These are phyloP conservation scores for Spicauda simplicius DNA, from an alignment of 2,888 invertebrate genomes.

Conservation along the genomic window DNA sequence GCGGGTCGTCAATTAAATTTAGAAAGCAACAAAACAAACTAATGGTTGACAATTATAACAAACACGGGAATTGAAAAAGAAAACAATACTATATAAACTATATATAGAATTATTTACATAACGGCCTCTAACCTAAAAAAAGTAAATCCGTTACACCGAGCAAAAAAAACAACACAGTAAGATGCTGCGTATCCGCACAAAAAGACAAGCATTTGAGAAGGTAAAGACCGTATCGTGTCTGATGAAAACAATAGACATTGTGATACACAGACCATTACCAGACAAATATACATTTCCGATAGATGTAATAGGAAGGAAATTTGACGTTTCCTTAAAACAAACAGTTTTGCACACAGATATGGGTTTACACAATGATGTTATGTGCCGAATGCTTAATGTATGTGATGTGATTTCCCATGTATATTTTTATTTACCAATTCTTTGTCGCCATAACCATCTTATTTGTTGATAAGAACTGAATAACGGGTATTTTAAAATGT, in stretches of 20 bases:
- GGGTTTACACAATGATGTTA: slow-evolving; percentile 12
- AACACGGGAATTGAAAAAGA: no score
- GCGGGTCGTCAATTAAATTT: no score
- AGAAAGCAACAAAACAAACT: no score
- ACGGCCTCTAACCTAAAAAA: not conserved
- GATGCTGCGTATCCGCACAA: slow-evolving; percentile 22
- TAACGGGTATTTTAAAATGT: no score
- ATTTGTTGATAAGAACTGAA: no score
- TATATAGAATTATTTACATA: no score
- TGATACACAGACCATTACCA: slow-evolving; percentile 15
- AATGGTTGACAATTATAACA: no score
- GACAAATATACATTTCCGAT: slow-evolving; percentile 34
- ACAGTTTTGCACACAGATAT: slow-evolving; percentile 2
- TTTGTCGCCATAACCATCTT: no score
- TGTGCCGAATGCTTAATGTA: slow-evolving; percentile 4
- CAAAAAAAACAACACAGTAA: not conserved
- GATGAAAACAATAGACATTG: slow-evolving; percentile 36
- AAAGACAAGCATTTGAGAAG: slow-evolving; percentile 30
- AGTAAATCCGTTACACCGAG: not conserved
- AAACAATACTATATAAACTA: no score
- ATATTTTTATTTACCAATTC: no score
- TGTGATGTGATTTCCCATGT: not conserved
- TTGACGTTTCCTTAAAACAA: slow-evolving; percentile 32
- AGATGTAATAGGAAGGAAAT: slow-evolving; percentile 33
- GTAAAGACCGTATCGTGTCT: slow-evolving; percentile 29